These are phyloP conservation scores for Oophaga pumilio DNA, from an alignment of 2,113 vertebrate genomes.

Conservation along the genomic window DNA sequence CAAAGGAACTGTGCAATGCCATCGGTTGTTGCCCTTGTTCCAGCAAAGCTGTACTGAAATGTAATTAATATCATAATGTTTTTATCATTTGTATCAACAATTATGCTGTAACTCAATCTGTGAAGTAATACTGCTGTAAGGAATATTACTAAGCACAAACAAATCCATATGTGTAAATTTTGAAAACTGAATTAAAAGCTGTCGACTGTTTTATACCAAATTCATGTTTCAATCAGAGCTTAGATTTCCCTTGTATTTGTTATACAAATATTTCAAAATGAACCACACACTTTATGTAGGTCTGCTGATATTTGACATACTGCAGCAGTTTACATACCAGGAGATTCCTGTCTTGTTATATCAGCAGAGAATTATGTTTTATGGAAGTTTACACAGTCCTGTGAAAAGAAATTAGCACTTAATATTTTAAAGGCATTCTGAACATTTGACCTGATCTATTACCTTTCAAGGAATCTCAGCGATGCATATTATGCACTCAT, in stretches of 20 bases:
- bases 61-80: not conserved
- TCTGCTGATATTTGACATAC: constrained; percentile 27
- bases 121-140: constrained; percentile 8
- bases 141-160: constrained; percentile 17
- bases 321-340: constrained; percentile 22
- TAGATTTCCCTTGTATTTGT: constrained; percentile 13
- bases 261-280: constrained; percentile 37
- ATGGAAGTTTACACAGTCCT: constrained; percentile 25
- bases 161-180: constrained; percentile 7
- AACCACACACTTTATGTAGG: not conserved
- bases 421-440: constrained; percentile 19
- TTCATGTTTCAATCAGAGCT: not conserved
- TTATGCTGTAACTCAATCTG: not conserved
- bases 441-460: constrained; percentile 29
- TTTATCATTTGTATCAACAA: not conserved
- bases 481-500: not conserved
- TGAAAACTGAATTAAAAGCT: constrained; percentile 37
- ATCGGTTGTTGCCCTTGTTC: not conserved
- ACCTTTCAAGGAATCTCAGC: constrained; percentile 33
- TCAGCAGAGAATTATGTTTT: constrained; percentile 27
- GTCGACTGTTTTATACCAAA: not conserved
- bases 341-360: constrained; percentile 7
- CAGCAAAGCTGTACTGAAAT: not conserved
- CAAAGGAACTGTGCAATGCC: not conserved
- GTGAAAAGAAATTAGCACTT: constrained; percentile 38